Conservation (phyloP, 2,797 vertebrate species). For the Ceyx erithaca region DNA sequence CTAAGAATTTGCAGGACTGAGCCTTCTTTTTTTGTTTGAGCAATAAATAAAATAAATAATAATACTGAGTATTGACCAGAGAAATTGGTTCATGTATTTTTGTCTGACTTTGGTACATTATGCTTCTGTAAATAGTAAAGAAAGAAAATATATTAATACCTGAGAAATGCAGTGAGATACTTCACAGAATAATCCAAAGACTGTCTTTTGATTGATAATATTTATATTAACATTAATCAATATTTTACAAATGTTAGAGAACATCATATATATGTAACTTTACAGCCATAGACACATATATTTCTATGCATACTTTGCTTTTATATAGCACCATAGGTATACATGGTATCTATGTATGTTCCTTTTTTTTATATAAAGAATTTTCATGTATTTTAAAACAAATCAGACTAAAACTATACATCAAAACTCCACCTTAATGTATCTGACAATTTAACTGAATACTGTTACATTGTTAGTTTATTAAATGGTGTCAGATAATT, state of each 20-base stretch:
- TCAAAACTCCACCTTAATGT: background rate
- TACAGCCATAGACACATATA: background rate
- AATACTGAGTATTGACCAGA: background rate
- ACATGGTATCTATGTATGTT: background rate
- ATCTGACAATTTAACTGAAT: background rate
- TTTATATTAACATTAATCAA: background rate
- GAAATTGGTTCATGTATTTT: background rate
- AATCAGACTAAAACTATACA: background rate
- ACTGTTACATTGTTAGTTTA: background rate
- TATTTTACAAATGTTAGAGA: background rate
- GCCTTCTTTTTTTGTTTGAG: background rate
- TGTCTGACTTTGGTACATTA: background rate
- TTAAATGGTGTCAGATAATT: background rate
- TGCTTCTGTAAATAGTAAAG: background rate
- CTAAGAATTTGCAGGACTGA: background rate
- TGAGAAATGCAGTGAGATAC: background rate
- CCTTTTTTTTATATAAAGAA: background rate
- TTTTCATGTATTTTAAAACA: background rate
- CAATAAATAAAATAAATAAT: background rate
- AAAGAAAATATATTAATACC: background rate
- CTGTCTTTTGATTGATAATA: background rate
- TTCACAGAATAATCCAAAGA: conserved; percentile 14
- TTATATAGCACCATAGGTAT: background rate
- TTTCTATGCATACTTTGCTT: background rate
- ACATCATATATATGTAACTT: background rate